Conservation (phyloP, 2,888 invertebrate genomes). For the Philereme transversata region DNA sequence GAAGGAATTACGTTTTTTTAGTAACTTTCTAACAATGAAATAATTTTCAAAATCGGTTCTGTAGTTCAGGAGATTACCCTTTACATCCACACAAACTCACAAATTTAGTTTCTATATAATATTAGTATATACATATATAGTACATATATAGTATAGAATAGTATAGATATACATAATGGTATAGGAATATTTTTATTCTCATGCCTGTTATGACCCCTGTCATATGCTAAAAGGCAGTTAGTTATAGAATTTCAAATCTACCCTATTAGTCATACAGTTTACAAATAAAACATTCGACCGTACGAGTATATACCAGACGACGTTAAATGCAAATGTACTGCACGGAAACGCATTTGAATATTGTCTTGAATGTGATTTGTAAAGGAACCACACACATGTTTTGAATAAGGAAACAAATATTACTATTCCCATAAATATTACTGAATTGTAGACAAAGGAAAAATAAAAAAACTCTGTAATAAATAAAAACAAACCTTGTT, state of each 20-base stretch:
- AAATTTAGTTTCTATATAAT: too few species aligned
- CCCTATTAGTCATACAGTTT: constrained; percentile 42
- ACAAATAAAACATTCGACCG: constrained; percentile 42
- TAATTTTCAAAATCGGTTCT: too few species aligned
- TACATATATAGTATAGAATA: too few species aligned
- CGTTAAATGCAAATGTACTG: constrained; percentile 56
- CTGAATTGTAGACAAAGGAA: constrained; percentile 24
- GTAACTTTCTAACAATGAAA: too few species aligned
- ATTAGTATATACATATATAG: too few species aligned
- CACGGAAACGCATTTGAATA: constrained; percentile 57
- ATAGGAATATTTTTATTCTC: constrained; percentile 5
- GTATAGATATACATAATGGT: too few species aligned
- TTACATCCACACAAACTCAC: too few species aligned
- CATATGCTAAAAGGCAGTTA: constrained; percentile 24
- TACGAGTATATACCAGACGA: constrained; percentile 42
- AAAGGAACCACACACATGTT: constrained; percentile 46
- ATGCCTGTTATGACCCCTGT: constrained; percentile 14
- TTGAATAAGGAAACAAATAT: constrained; percentile 38
- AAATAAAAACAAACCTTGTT: too few species aligned
- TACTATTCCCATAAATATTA: constrained; percentile 29
- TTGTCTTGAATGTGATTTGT: constrained; percentile 44
- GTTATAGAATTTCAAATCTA: constrained; percentile 35
- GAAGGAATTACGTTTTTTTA: too few species aligned
- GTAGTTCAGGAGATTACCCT: too few species aligned
- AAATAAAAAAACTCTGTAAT: constrained; percentile 14